Conservation (phyloP, 2,113 vertebrate genomes). For the Merops nubicus region DNA sequence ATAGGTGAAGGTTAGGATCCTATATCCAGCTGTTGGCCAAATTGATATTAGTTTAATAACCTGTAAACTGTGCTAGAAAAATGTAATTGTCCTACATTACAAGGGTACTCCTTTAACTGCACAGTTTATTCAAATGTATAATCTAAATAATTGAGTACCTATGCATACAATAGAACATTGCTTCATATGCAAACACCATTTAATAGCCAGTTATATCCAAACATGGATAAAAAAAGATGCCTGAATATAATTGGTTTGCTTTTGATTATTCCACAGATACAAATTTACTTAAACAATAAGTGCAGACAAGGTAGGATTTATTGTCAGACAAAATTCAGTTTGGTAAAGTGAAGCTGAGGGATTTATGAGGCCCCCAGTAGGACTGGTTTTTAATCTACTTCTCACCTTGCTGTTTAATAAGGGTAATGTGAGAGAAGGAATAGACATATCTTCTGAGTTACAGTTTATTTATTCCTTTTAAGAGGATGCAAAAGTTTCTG, state of each 20-base stretch:
- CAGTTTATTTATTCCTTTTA: neutral
- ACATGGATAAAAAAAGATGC: constrained; percentile 78
- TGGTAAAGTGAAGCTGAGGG: constrained; percentile 27
- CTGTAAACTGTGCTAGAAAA: constrained; percentile 78
- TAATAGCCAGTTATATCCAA: constrained; percentile 82
- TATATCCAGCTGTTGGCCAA: constrained; percentile 72
- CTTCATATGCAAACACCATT: constrained; percentile 80
- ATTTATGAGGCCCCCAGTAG: constrained; percentile 24
- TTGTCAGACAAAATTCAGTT: constrained; percentile 64
- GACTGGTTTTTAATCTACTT: constrained; percentile 43
- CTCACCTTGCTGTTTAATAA: constrained; percentile 38
- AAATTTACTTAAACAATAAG: constrained; percentile 80
- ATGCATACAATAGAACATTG: constrained; percentile 77
- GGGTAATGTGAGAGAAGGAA: neutral
- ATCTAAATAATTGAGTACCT: constrained; percentile 85
- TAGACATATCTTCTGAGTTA: neutral
- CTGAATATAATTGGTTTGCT: constrained; percentile 81
- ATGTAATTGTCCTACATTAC: constrained; percentile 84
- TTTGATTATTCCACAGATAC: constrained; percentile 80
- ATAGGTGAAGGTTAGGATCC: constrained; percentile 71
- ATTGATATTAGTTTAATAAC: constrained; percentile 82
- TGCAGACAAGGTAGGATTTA: constrained; percentile 65
- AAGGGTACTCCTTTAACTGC: constrained; percentile 74
- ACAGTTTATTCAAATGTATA: constrained; percentile 81
- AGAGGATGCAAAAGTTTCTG: neutral